These are phyloP conservation scores for Pholis gunnellus DNA, from an alignment of 2,113 vertebrate genomes.

Conservation along the genomic window DNA sequence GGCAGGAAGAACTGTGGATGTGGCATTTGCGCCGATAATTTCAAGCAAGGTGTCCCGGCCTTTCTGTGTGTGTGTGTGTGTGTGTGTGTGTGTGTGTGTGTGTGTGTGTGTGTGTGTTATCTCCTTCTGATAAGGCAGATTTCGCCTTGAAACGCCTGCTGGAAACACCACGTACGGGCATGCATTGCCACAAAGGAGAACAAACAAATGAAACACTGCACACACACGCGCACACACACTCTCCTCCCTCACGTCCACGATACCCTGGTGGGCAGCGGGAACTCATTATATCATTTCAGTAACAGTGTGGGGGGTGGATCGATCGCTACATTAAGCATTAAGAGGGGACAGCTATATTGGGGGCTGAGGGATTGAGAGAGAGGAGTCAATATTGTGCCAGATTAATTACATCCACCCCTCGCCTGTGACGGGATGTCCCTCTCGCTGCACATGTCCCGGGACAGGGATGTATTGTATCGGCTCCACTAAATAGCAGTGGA, in stretches of 20 bases:
- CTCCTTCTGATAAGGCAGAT: slow-evolving; percentile 61
- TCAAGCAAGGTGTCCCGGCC: slow-evolving; percentile 56
- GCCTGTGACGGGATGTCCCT: slow-evolving; percentile 67
- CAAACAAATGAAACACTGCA: neutral
- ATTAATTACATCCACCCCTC: slow-evolving; percentile 80
- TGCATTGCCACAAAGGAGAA: neutral
- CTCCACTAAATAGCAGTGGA: slow-evolving; percentile 47
- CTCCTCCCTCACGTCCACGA: slow-evolving; percentile 21
- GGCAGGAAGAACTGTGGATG: slow-evolving; percentile 54
- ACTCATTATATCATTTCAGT: slow-evolving; percentile 83
- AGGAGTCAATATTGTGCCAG: slow-evolving; percentile 81
- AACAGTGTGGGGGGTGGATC: slow-evolving; percentile 73
- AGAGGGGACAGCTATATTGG: slow-evolving; percentile 81
- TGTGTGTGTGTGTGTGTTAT: slow-evolving; percentile 54
- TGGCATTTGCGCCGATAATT: slow-evolving; percentile 59
- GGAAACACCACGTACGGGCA: neutral
- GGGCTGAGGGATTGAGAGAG: slow-evolving; percentile 71
- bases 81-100: slow-evolving; percentile 41
- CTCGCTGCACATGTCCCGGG: slow-evolving; percentile 60
- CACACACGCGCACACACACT: slow-evolving; percentile 20
- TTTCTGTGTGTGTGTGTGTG: slow-evolving; percentile 50
- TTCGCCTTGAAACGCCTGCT: slow-evolving; percentile 1
- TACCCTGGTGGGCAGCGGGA: slow-evolving; percentile 51
- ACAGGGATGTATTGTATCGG: slow-evolving; percentile 66
- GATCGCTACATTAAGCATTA: slow-evolving; percentile 85